Evolutionary conservation across 2,888 invertebrate genomes (phyloP), one percentile per base, ranked within the genome.

Genomic region (Andrena camellia): DNA sequence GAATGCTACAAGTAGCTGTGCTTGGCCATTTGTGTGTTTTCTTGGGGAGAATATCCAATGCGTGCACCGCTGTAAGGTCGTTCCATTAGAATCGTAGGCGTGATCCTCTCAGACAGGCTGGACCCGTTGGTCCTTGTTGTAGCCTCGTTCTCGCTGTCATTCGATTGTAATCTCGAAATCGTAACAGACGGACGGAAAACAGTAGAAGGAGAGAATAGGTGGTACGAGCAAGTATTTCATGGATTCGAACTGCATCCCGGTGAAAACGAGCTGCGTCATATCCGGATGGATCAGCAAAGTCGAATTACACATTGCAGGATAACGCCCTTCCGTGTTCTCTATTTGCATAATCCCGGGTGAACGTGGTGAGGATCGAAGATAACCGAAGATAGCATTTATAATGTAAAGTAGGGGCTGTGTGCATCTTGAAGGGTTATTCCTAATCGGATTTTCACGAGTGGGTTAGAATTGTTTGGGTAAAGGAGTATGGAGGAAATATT

Each of bases 261-360:
- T 77, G 87, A 86, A 87, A 88, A 89, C 84, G 78, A 84, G 88
- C 84, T 78, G 85, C 88, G 90, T 89, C 90, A 89, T 79, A 89
- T 91, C 88, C 89, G 90, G 87, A 88, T 80, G 62, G 77, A 82
- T 81, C 74, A 75, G 81, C 63, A 6, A 70, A 73, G 82, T 73
- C 62, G 81, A 83, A 70, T 88, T 83, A 78, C 82, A 78, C 50
- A 78, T 87, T 33, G 72, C 66, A 8, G 68, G 68, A 79, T 73
- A 72, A 84, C 74, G 75, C 81, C 76, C 77, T 66, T 13, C 73
- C 71, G 64, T 79, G 69, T 78, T 57, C 29, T n/a, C 57, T 29
- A 89, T 90, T 90, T 88, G 88, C 90, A 90, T 90, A 90, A 90
- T 85, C 84, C 84, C 54, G 63, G 63, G 60, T 29, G 72, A 71